Conservation (phyloP, 2,888 invertebrate species). For the Dendrolimus pini region DNA sequence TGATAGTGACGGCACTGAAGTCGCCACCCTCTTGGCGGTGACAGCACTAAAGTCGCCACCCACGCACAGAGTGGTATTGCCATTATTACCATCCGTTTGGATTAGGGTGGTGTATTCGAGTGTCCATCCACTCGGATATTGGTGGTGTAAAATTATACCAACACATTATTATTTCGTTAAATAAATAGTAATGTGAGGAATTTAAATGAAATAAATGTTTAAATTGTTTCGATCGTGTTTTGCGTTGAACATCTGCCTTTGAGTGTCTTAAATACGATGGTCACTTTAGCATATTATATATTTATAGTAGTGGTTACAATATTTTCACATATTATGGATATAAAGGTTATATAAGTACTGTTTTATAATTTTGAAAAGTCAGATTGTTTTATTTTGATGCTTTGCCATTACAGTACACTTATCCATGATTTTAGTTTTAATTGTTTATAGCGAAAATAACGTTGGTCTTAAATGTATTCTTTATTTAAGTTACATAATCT, state of each 20-base stretch:
- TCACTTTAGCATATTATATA: slow-evolving; percentile 32
- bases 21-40: no score
- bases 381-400: slow-evolving; percentile 43
- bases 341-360: slow-evolving; percentile 43
- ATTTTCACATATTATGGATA: slow-evolving; percentile 46
- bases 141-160: slow-evolving; percentile 13
- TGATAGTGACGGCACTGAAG: no score
- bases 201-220: no score
- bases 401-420: slow-evolving; percentile 36
- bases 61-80: no score
- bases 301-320: slow-evolving; percentile 37
- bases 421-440: slow-evolving; percentile 6
- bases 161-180: not conserved
- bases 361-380: slow-evolving; percentile 42
- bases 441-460: not conserved
- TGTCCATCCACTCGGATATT: slow-evolving; percentile 9
- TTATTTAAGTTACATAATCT: slow-evolving; percentile 26
- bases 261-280: slow-evolving; percentile 20
- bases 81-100: no score
- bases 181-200: no score
- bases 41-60: no score
- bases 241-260: not conserved
- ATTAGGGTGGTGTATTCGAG: slow-evolving; percentile 13
- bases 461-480: not conserved
- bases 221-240: no score